These are phyloP conservation scores for Myotis vivesi DNA, from an alignment of 2,797 vertebrate species.

Conservation along the genomic window DNA sequence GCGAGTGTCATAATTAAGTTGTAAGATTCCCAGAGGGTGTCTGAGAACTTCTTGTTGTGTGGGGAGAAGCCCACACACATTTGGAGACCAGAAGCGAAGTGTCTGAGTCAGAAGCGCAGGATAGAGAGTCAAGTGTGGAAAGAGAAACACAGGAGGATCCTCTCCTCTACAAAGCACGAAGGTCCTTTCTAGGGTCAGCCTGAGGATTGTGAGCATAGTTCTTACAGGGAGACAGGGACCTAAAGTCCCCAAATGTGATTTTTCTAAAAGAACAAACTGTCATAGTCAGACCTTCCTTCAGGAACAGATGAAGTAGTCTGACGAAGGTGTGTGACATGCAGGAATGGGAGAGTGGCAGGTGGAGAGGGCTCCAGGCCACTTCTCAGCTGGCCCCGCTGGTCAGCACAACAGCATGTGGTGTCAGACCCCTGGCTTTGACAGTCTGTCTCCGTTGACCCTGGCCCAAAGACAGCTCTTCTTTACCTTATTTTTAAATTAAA, in stretches of 20 bases:
- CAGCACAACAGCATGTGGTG: rapidly evolving
- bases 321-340: rapidly evolving
- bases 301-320: background rate
- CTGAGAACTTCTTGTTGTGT: background rate
- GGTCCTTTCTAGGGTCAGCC: background rate
- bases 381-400: no score
- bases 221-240: background rate
- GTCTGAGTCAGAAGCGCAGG: background rate
- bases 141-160: background rate
- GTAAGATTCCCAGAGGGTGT: background rate
- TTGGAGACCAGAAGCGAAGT: background rate
- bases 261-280: background rate
- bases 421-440: background rate
- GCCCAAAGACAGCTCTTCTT: background rate
- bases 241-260: background rate
- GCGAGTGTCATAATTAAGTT: background rate
- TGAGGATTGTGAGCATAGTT: background rate
- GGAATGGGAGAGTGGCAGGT: no score
- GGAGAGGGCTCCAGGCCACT: background rate
- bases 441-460: background rate
- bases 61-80: background rate
- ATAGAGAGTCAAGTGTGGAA: background rate
- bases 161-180: background rate
- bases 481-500: background rate
- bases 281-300: background rate